A percentile compares a stretch with the other conserved stretches of the same genome.
phyloP scores from a whole-genome alignment of 2,113 vertebrate species.

The Mixornis gularis region DNA sequence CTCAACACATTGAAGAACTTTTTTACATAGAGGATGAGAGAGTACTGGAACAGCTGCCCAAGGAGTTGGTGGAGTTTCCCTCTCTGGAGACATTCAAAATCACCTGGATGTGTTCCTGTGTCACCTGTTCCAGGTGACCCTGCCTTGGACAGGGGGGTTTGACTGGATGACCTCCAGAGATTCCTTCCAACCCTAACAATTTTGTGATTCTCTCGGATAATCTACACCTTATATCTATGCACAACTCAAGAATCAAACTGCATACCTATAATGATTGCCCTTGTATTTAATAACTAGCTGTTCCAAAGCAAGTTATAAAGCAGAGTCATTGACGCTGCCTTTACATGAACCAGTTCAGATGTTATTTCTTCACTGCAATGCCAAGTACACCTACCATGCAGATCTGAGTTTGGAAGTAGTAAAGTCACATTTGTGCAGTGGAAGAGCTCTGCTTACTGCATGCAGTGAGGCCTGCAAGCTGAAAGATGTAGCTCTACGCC shows the following conservation, averaged over 20 bases:
- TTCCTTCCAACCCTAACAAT: not conserved
- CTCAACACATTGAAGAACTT: not conserved
- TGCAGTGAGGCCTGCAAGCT: not conserved
- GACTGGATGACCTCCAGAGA: too few relatives aligned
- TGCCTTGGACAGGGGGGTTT: not conserved
- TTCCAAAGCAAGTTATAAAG: not conserved
- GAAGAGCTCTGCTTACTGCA: not conserved
- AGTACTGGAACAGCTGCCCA: not conserved
- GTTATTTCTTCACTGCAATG: too few relatives aligned
- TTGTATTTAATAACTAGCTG: not conserved
- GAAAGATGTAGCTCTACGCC: not conserved
- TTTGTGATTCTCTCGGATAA: not conserved
- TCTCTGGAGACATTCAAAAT: not conserved
- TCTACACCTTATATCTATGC: not conserved
- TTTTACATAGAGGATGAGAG: not conserved
- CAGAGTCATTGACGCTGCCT: not conserved
- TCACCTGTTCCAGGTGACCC: too few relatives aligned
- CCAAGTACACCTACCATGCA: not conserved
- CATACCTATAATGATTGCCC: not conserved
- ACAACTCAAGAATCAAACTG: not conserved
- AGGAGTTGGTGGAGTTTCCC: not conserved
- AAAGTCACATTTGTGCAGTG: not conserved
- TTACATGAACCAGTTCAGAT: not conserved
- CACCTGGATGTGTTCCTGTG: not conserved
- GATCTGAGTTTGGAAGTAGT: not conserved